A percentile compares a stretch with the other conserved stretches of the same genome.
These are phyloP conservation scores for Buathra laborator DNA, from an alignment of 2,888 invertebrate genomes.

Conservation along the genomic window DNA sequence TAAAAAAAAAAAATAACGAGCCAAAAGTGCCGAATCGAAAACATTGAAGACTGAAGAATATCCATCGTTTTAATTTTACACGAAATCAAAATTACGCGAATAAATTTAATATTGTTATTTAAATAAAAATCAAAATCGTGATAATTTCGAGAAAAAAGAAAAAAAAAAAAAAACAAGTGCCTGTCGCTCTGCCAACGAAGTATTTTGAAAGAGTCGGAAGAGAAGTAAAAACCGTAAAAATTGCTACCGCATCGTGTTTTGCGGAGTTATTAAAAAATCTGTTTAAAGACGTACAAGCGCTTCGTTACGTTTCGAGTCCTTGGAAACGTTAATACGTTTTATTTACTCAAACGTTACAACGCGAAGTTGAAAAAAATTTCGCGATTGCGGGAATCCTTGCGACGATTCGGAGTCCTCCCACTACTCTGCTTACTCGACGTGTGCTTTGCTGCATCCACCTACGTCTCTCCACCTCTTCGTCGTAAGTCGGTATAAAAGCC, in stretches of 20 bases:
- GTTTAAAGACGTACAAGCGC: too few relatives aligned
- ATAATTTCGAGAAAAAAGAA: background rate
- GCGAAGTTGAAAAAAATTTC: too few relatives aligned
- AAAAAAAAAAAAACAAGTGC: background rate
- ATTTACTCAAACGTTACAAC: background rate
- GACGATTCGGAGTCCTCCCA: slow-evolving; percentile 14
- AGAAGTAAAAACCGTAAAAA: background rate
- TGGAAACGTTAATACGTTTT: background rate
- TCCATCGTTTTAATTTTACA: background rate
- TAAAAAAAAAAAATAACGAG: background rate
- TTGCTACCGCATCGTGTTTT: background rate
- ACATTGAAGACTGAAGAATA: slow-evolving; percentile 1
- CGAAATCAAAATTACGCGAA: background rate
- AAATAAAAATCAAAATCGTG: background rate
- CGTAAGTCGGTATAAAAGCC: slow-evolving; percentile 42
- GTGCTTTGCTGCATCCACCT: background rate
- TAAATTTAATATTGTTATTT: background rate
- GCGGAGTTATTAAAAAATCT: too few relatives aligned
- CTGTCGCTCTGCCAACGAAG: background rate
- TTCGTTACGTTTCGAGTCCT: background rate
- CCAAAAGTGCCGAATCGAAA: background rate
- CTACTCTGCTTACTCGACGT: background rate
- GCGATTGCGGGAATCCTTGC: background rate
- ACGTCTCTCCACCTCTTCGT: slow-evolving; percentile 12
- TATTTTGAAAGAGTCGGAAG: background rate